Percentiles rank a stretch among this genome's conserved stretches.
These are phyloP conservation scores for Oxyteleia sp. DNA, from an alignment of 2,888 invertebrate species.

Conservation along the genomic window DNA sequence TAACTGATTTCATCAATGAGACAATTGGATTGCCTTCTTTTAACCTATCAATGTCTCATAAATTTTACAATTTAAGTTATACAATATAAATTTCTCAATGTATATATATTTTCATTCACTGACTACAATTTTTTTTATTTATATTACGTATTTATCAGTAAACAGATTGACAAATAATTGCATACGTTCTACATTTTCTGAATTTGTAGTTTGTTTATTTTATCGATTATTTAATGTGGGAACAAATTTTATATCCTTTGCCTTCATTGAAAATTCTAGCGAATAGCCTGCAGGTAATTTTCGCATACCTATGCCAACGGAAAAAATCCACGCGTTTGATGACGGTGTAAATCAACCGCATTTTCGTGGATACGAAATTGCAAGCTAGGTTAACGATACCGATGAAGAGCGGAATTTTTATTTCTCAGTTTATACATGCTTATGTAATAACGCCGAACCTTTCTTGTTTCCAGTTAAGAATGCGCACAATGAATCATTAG, in stretches of 20 bases:
- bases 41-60: too few species aligned
- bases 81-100: too few species aligned
- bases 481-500: conserved; percentile 45
- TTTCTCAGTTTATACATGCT: conserved; percentile 18
- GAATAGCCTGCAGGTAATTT: conserved; percentile 6
- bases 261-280: background rate
- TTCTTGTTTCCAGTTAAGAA: conserved; percentile 21
- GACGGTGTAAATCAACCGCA: conserved; percentile 3
- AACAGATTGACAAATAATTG: background rate
- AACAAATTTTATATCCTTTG: background rate
- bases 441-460: conserved; percentile 51
- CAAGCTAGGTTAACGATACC: conserved; percentile 29
- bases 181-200: background rate
- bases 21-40: too few species aligned
- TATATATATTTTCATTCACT: too few species aligned
- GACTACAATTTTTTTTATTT: too few species aligned
- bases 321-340: conserved; percentile 1
- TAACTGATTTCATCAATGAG: too few species aligned
- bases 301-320: conserved; percentile 1
- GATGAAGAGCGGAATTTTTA: conserved; percentile 33
- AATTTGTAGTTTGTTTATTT: background rate
- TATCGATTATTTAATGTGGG: background rate
- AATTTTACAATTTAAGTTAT: too few species aligned
- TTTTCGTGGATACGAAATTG: conserved; percentile 19
- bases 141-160: too few species aligned